Conservation (phyloP, 2,797 vertebrate genomes). For the Microhierax caerulescens region DNA sequence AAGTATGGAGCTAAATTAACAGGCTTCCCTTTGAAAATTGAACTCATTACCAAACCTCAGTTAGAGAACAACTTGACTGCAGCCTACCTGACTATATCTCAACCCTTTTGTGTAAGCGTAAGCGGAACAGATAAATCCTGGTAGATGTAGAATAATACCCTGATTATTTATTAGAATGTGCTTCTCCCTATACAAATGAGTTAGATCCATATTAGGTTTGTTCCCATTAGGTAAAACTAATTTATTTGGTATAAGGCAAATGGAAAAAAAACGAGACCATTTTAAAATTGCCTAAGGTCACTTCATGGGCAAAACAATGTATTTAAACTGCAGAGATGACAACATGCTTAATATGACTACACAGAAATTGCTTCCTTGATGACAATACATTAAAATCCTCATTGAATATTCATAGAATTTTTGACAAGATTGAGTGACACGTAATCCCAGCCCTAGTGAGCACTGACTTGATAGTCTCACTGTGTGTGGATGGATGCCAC, state of each 20-base stretch:
- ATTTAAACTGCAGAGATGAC: constrained; percentile 73
- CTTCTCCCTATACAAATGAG: constrained; percentile 14
- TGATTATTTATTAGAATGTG: constrained; percentile 51
- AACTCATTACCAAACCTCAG: not conserved
- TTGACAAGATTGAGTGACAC: constrained; percentile 75
- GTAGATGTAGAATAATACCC: not conserved
- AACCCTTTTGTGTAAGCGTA: not conserved
- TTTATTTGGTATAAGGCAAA: constrained; percentile 62
- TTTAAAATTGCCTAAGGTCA: constrained; percentile 74
- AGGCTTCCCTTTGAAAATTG: not conserved
- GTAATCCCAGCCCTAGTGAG: constrained; percentile 51
- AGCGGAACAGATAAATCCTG: constrained; percentile 48
- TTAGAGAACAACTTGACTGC: not conserved
- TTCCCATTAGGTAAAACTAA: constrained; percentile 66
- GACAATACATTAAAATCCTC: constrained; percentile 78
- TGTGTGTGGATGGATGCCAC: not conserved
- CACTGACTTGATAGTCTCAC: not conserved
- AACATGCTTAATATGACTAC: constrained; percentile 74
- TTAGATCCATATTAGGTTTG: constrained; percentile 28
- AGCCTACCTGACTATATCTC: constrained; percentile 18
- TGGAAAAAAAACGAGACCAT: constrained; percentile 43
- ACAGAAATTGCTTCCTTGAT: constrained; percentile 74
- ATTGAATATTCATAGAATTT: constrained; percentile 80
- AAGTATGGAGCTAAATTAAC: constrained; percentile 19
- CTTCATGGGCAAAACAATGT: constrained; percentile 76